phyloP scores from a whole-genome alignment of 2,888 invertebrate species.

The Phytoseiulus persimilis region DNA sequence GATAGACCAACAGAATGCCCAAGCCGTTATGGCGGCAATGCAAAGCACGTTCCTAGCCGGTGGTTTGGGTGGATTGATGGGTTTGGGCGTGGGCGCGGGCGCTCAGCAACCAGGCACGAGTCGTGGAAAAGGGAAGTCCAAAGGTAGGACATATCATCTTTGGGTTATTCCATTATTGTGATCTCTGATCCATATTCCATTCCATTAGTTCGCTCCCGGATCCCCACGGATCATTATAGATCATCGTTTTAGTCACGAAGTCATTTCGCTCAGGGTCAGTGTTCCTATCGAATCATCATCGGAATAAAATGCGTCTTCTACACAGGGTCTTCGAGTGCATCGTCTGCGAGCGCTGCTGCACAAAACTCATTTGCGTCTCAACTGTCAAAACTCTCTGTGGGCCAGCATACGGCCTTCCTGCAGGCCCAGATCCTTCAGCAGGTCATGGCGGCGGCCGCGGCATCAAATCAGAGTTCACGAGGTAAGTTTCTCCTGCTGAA shows the following conservation, averaged over 20 bases:
- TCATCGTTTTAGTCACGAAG: too few relatives aligned
- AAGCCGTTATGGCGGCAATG: slow-evolving; percentile 25
- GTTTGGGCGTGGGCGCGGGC: neutral
- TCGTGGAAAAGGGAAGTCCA: slow-evolving; percentile 16
- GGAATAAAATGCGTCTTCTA: neutral
- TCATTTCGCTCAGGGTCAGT: too few relatives aligned
- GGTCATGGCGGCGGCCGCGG: slow-evolving; percentile 8
- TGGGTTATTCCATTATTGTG: too few relatives aligned
- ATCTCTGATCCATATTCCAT: neutral
- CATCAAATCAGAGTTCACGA: neutral
- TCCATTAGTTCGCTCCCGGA: too few relatives aligned
- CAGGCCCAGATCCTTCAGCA: slow-evolving; percentile 44
- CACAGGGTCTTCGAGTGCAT: neutral
- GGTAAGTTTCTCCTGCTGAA: neutral
- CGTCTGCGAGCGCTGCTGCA: neutral
- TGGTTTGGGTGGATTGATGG: slow-evolving; percentile 27
- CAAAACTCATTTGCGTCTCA: slow-evolving; percentile 30
- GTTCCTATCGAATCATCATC: too few relatives aligned
- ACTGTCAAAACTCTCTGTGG: slow-evolving; percentile 44
- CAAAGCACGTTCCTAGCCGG: slow-evolving; percentile 10
- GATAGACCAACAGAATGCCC: slow-evolving; percentile 13
- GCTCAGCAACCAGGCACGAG: neutral
- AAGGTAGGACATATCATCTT: neutral
- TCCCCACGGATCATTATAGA: too few relatives aligned
- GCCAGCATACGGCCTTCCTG: slow-evolving; percentile 45